Base-by-base conservation (phyloP, 2,113 vertebrate genomes). In the Pteronura brasiliensis region DNA sequence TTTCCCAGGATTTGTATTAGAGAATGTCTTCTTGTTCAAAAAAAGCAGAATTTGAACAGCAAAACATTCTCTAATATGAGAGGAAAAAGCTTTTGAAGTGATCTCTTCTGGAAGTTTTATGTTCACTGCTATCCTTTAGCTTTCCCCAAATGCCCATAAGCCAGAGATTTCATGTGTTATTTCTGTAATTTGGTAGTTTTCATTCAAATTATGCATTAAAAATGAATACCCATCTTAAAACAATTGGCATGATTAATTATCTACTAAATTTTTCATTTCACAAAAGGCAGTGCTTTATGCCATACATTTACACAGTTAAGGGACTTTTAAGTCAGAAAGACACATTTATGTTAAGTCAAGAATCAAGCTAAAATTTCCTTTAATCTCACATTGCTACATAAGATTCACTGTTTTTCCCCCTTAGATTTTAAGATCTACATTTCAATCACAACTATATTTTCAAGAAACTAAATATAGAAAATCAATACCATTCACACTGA, bases 151-250 rank as follows among this genome's bases (percentile, higher is more conserved):
- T 95, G 52, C 84, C 79, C 71, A 88, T 96, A 97, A 96, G 72
- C 39, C 80, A 93, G 90, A 71, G 57, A 95, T 79, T 96, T 96
- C 81, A 85, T 90, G 87, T 87, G 80, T 92, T 98, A 96, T 96
- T 94, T 94, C 80, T 95, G n/a, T 92, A 97, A 98, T 96, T 95
- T 55, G 27, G 93, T 90, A 98, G 90, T 94, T 97, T 95, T 97
- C 81, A 88, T 95, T 98, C 93, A 96, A 96, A 94, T 97, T 93
- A 88, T 88, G 25, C 90, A 97, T 96, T 96, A 97, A 97, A 98
- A 97, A 96, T 93, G 59, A 97, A 96, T 96, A 92, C 85, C n/a
- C 69, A 90, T 84, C n/a, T 81, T 98, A 93, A 97, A 97, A 97
- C 85, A 96, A 96, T 93, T 93, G 97, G 27, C 57, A 86, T 95